Conservation (phyloP, 2,797 vertebrate genomes). For the Lepus townsendii region DNA sequence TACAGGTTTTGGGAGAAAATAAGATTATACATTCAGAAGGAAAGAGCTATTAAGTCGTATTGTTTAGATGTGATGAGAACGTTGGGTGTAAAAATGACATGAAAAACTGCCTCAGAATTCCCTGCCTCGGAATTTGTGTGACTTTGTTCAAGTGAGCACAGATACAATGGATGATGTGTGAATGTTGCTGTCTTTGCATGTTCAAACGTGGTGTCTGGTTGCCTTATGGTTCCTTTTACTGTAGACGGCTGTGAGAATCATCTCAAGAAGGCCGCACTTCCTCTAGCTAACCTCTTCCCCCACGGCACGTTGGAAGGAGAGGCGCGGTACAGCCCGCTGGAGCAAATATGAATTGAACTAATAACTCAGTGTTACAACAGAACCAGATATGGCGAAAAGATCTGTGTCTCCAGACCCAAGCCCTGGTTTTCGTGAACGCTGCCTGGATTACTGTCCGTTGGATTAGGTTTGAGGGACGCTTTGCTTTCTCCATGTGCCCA, state of each 20-base stretch:
- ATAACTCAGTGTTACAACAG: neutral
- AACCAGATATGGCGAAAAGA: neutral
- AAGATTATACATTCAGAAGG: neutral
- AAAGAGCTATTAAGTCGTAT: neutral
- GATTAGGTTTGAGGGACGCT: slow-evolving; percentile 12
- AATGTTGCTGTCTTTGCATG: neutral
- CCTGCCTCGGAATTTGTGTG: slow-evolving; percentile 6
- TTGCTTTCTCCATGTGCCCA: neutral
- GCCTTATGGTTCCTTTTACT: neutral
- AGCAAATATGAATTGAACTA: slow-evolving; percentile 19
- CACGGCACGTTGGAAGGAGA: neutral
- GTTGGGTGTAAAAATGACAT: slow-evolving; percentile 18
- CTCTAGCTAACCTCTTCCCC: neutral
- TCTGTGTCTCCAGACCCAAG: neutral
- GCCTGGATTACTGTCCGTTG: neutral
- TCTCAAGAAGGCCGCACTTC: neutral
- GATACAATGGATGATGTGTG: slow-evolving; percentile 56
- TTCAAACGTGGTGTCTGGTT: neutral
- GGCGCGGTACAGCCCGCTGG: neutral
- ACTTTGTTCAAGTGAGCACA: slow-evolving; percentile 39
- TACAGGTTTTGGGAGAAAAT: slow-evolving; percentile 40
- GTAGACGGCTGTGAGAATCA: neutral
- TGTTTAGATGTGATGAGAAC: slow-evolving; percentile 25
- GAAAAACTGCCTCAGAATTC: neutral
- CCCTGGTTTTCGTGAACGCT: neutral